Evolutionary conservation across 1,140 invertebrate genomes (phyloP).

Genomic region (Brachystomella parvula): DNA sequence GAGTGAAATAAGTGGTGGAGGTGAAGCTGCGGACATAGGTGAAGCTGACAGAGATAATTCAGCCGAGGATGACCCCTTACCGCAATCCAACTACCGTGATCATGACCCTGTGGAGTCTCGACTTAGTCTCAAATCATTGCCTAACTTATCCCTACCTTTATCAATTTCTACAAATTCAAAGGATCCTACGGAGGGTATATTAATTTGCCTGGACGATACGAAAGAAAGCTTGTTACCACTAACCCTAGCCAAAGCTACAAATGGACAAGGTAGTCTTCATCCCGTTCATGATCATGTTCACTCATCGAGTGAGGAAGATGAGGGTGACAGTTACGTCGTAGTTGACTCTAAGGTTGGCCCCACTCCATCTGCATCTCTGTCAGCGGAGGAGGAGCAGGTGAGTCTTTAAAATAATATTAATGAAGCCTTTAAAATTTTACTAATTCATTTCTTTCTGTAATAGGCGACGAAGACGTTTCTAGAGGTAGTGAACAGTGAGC

Average conservation of each 20-base stretch:
- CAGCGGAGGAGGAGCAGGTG: background rate
- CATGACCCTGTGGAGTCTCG: no score
- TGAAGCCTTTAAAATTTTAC: background rate
- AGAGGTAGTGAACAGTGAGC: conserved; percentile 59
- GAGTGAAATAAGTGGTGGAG: background rate
- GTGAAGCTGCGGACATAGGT: background rate
- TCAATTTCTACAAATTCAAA: background rate
- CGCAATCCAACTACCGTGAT: no score
- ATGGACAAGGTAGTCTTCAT: background rate
- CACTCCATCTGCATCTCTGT: background rate
- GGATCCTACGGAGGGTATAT: conserved; percentile 3
- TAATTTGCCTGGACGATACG: background rate
- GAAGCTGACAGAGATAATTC: background rate
- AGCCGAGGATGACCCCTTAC: background rate
- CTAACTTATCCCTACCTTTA: background rate
- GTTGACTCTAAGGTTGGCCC: background rate
- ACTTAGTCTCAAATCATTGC: background rate
- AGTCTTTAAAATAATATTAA: background rate
- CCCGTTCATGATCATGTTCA: background rate
- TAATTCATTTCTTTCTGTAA: conserved; percentile 40
- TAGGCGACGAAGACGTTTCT: conserved; percentile 71
- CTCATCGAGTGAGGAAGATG: background rate
- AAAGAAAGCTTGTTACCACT: no score
- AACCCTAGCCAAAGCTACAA: background rate
- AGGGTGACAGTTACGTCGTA: background rate